Conservation (phyloP, 2,113 vertebrate species). For the Porphyrio hochstetteri region DNA sequence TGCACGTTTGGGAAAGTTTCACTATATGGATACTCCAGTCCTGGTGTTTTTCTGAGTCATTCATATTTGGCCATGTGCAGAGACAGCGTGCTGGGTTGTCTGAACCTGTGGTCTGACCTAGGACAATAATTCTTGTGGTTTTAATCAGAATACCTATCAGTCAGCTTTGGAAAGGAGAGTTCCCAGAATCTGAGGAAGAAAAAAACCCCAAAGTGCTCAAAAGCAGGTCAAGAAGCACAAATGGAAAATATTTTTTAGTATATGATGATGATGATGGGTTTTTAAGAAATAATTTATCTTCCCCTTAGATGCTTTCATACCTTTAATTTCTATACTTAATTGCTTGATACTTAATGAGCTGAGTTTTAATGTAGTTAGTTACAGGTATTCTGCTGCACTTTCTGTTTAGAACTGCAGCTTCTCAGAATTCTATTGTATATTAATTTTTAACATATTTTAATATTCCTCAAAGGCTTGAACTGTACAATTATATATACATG, state of each 20-base stretch:
- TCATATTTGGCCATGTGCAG: not conserved
- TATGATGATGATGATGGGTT: not conserved
- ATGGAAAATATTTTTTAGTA: not conserved
- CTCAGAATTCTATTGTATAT: not conserved
- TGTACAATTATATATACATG: not conserved
- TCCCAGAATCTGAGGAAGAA: not conserved
- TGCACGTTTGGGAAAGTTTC: not conserved
- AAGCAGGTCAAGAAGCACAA: not conserved
- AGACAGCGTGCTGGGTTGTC: not conserved
- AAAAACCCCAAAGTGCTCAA: not conserved
- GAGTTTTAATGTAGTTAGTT: slow-evolving; percentile 7
- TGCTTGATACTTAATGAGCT: not conserved
- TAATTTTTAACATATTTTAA: not conserved
- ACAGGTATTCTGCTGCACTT: not conserved
- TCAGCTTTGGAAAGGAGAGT: not conserved
- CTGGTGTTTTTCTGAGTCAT: fast-evolving
- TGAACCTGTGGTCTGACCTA: not conserved
- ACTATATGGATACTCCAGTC: fast-evolving
- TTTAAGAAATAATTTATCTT: not conserved
- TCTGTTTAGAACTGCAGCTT: not conserved
- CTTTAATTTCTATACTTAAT: not conserved
- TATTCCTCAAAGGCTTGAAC: not conserved
- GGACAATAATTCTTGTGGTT: not conserved
- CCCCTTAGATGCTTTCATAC: not conserved
- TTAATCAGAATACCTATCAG: not conserved